Conservation (phyloP, 2,888 invertebrate genomes). For the Hemicrepidius hirtus region DNA sequence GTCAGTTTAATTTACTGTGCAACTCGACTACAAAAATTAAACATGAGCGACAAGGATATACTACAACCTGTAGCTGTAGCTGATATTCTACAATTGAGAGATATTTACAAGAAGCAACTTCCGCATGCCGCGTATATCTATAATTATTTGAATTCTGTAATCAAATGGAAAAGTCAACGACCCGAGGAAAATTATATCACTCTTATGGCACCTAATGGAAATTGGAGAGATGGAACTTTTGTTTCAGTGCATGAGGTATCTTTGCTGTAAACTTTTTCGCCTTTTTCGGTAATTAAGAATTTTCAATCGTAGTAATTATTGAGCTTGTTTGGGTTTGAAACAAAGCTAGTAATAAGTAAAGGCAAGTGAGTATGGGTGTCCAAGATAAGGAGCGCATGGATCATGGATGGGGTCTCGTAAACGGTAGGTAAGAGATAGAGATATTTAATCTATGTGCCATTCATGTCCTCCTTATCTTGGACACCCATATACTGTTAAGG, state of each 20-base stretch:
- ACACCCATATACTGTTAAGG: too few relatives aligned
- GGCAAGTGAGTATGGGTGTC: too few relatives aligned
- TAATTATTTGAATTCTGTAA: conserved; percentile 69
- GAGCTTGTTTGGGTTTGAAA: too few relatives aligned
- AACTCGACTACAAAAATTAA: neutral
- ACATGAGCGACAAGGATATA: neutral
- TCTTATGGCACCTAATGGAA: conserved; percentile 24
- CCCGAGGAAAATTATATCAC: conserved; percentile 52
- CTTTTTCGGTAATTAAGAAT: too few relatives aligned
- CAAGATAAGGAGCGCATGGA: too few relatives aligned
- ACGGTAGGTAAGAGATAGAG: too few relatives aligned
- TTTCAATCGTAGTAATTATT: too few relatives aligned
- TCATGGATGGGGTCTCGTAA: too few relatives aligned
- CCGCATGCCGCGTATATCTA: conserved; percentile 65
- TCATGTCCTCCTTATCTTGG: too few relatives aligned
- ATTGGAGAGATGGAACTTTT: conserved; percentile 33
- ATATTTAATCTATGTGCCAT: too few relatives aligned
- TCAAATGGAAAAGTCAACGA: conserved; percentile 63
- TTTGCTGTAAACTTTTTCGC: neutral
- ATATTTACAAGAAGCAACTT: conserved; percentile 60
- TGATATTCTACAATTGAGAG: conserved; percentile 63
- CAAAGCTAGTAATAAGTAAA: too few relatives aligned
- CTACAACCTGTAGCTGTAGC: conserved; percentile 47
- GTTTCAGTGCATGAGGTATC: conserved; percentile 22
- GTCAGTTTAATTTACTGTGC: neutral